Evolutionary conservation across 2,113 vertebrate genomes (phyloP), one percentile per base, ranked within the genome.

Genomic region (Hyperopisus bebe): DNA sequence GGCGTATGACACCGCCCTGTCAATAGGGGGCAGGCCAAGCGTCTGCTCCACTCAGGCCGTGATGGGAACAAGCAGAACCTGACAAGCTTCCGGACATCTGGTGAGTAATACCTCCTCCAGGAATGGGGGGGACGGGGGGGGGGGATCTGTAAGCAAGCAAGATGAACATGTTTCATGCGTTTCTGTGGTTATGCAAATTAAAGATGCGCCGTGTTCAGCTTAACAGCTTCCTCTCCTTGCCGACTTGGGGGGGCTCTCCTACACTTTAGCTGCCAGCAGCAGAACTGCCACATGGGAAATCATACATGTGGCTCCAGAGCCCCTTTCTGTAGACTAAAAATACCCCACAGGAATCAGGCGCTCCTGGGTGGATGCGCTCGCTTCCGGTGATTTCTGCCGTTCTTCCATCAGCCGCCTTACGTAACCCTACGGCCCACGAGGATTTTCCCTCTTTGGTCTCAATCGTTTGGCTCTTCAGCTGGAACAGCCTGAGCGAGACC

Each of bases 291-390:
- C 21, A 55, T 58, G 88, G 21, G 51, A 58, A 35, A 6, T 31
- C 39, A 35, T 13, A 80, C 74, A 74, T 35, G 44, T 15, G 50
- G 77, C 31, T 21, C 89, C 53, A 2, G 35, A 35, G 19, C 35
- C 53, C 46, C 58, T 39, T 86, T 87, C 42, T 42, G 48, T 17
- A 83, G 50, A 19, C 82, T 86, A 89, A 70, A 89, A 86, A 89
- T 89, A 89, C 31, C 42, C 42, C 11, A 5, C 24, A 84, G 88
- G 88, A 89, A 84, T 39, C 47, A 8, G 35, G 17, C 48, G 50
- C 24, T 48, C 53, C 53, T 21, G 82, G 42, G 42, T 10, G 82
- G 89, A 83, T 35, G 51, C n/a, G 5, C 44, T 86, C 17, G 8
- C 85, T 5, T 85, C 10, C 66, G 42, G 89, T 15, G 42, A 58